Conservation (phyloP, 2,113 vertebrate genomes). For the Desmodus rotundus region DNA sequence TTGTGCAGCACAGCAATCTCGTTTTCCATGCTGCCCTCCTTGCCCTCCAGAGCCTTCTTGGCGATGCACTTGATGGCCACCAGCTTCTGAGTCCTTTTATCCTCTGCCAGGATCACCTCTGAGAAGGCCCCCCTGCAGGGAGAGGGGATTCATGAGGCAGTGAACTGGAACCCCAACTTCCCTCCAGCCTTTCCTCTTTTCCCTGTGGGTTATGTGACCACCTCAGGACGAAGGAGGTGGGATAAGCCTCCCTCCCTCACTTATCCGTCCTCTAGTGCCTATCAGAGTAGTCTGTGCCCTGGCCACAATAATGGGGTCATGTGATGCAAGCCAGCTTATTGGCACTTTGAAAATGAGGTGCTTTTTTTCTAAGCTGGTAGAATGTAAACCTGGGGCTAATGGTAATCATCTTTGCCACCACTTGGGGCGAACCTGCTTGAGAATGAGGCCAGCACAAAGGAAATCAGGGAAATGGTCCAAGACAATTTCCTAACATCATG, state of each 20-base stretch:
- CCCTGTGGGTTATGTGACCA: not conserved
- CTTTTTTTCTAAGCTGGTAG: not conserved
- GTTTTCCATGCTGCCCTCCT: conserved; percentile 97
- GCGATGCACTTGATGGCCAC: conserved; percentile 98
- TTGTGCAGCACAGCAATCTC: conserved; percentile 97
- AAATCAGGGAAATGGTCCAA: not conserved
- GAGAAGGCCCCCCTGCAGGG: conserved; percentile 93
- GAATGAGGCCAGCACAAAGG: not conserved
- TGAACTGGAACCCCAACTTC: not conserved
- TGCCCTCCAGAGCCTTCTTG: conserved; percentile 96
- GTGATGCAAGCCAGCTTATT: not conserved
- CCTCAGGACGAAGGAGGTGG: not conserved
- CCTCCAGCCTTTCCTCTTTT: not conserved
- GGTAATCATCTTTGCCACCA: not conserved
- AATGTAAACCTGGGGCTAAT: not conserved
- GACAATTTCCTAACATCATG: not conserved
- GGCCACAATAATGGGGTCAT: not conserved
- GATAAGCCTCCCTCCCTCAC: not conserved
- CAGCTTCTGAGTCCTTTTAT: conserved; percentile 90
- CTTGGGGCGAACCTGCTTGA: not conserved
- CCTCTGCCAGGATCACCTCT: conserved; percentile 96
- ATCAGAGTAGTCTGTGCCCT: not conserved
- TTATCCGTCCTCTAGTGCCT: not conserved
- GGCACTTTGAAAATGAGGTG: not conserved
- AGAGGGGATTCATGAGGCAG: not conserved